Evolutionary conservation across 2,113 vertebrate genomes (phyloP).

Genomic region (Lycaon pictus): DNA sequence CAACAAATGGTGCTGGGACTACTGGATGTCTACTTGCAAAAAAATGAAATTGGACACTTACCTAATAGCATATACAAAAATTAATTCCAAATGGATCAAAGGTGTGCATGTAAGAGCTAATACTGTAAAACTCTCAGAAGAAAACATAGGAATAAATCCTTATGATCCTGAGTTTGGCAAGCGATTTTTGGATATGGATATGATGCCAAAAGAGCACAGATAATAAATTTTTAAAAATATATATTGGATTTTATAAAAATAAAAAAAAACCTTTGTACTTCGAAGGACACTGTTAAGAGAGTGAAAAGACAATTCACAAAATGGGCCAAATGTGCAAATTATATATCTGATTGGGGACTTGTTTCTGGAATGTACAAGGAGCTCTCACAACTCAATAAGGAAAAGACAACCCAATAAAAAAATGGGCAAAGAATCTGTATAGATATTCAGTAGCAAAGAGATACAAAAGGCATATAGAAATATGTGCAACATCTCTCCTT

Average conservation of each 20-base stretch:
- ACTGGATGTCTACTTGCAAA: neutral
- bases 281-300: neutral
- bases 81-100: neutral
- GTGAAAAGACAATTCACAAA: neutral
- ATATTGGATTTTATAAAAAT: neutral
- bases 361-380: neutral
- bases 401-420: neutral
- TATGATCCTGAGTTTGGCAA: neutral
- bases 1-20: neutral
- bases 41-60: neutral
- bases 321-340: neutral
- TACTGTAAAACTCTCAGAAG: neutral
- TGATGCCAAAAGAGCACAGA: neutral
- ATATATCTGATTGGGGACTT: neutral
- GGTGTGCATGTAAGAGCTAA: neutral
- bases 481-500: neutral
- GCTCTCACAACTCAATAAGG: neutral
- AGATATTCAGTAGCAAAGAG: neutral
- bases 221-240: neutral
- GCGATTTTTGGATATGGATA: neutral
- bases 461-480: neutral
- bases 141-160: neutral
- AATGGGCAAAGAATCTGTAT: neutral
- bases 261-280: neutral
- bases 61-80: neutral